Conservation (phyloP, 2,888 invertebrate species). For the Acronicta psi region DNA sequence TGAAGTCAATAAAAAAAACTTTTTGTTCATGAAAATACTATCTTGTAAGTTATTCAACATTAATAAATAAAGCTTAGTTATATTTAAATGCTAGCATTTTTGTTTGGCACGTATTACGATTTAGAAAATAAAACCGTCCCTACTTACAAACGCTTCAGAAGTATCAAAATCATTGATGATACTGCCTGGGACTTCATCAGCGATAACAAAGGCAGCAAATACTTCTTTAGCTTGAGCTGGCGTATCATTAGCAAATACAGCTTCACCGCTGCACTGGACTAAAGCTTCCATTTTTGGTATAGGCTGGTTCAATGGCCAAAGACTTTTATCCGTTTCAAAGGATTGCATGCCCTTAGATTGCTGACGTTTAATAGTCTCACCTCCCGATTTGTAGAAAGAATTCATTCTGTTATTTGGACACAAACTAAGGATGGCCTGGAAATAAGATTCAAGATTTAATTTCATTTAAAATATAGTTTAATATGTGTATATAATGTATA, state of each 20-base stretch:
- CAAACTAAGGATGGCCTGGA: slow-evolving; percentile 61
- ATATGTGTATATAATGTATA: no score
- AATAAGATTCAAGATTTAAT: no score
- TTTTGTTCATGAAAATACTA: no score
- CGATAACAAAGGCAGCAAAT: slow-evolving; percentile 90
- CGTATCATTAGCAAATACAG: slow-evolving; percentile 91
- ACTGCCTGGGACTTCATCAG: slow-evolving; percentile 84
- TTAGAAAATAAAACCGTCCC: background rate
- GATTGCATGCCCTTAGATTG: slow-evolving; percentile 89
- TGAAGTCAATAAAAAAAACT: no score
- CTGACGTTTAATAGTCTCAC: slow-evolving; percentile 46
- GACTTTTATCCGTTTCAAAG: slow-evolving; percentile 89
- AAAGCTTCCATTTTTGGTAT: slow-evolving; percentile 90
- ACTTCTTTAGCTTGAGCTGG: slow-evolving; percentile 90
- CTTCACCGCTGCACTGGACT: slow-evolving; percentile 91
- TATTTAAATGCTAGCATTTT: background rate
- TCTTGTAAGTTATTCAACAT: no score
- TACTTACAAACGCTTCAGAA: slow-evolving; percentile 89
- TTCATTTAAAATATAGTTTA: no score
- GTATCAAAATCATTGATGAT: slow-evolving; percentile 88
- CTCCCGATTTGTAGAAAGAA: slow-evolving; percentile 57
- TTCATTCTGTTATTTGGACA: slow-evolving; percentile 58
- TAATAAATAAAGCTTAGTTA: no score
- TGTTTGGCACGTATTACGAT: no score
- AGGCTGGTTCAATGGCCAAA: slow-evolving; percentile 92